Conservation (phyloP, 2,797 vertebrate genomes). For the Pseudomugil tenellus region DNA sequence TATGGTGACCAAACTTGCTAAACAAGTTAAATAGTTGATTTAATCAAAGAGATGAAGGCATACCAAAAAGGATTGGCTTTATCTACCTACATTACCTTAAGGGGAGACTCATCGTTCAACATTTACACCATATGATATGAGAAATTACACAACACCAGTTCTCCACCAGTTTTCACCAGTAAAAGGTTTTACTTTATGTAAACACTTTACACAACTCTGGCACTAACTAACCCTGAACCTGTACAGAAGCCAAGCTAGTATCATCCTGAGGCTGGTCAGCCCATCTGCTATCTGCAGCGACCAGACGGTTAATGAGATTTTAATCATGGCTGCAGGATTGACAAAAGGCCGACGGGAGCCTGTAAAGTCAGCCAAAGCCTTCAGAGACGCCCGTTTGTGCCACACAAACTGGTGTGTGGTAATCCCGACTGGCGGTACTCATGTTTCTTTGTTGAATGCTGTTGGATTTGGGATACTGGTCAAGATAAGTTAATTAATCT, state of each 20-base stretch:
- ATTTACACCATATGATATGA: not conserved
- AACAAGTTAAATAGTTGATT: not conserved
- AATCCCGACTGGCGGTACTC: not conserved
- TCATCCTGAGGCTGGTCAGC: not conserved
- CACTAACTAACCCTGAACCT: not conserved
- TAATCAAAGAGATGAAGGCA: not conserved
- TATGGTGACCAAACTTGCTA: not conserved
- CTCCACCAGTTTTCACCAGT: too few species aligned
- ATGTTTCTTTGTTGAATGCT: not conserved
- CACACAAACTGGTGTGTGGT: not conserved
- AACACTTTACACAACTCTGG: not conserved
- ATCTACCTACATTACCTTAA: not conserved
- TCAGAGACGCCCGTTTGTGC: not conserved
- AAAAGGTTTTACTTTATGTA: not conserved
- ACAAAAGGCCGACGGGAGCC: slow-evolving; percentile 8
- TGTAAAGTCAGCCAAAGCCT: not conserved
- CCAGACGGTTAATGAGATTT: slow-evolving; percentile 47
- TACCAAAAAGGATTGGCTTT: not conserved
- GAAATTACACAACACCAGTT: not conserved
- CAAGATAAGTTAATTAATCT: not conserved
- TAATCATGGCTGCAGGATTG: slow-evolving; percentile 11
- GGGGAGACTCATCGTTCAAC: not conserved
- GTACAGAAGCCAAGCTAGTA: not conserved
- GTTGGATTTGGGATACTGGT: not conserved
- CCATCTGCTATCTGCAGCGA: slow-evolving; percentile 24